Conservation (phyloP, 2,888 invertebrate species). For the Eilema caniola region DNA sequence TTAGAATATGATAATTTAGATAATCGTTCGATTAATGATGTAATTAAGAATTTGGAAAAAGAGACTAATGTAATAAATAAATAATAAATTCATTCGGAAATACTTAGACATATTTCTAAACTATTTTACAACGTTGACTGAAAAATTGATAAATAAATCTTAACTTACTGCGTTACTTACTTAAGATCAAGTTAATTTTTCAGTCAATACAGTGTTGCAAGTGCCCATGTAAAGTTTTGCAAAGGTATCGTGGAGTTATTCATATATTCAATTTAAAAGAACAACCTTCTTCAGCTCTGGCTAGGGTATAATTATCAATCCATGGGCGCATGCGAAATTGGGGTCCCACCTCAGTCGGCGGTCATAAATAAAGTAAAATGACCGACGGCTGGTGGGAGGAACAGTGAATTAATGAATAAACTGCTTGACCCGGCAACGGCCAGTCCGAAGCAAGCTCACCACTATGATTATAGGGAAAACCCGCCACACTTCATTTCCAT, state of each 20-base stretch:
- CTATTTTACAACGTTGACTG: no score
- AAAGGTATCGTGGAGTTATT: conserved; percentile 49
- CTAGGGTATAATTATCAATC: conserved; percentile 85
- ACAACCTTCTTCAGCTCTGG: conserved; percentile 78
- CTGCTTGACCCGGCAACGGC: conserved; percentile 51
- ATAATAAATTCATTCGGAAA: no score
- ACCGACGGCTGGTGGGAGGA: conserved; percentile 81
- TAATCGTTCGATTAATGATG: no score
- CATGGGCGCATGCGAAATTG: conserved; percentile 85
- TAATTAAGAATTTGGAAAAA: no score
- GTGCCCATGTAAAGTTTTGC: conserved; percentile 26
- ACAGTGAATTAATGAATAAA: conserved; percentile 82
- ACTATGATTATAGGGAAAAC: conserved; percentile 29
- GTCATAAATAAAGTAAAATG: conserved; percentile 85
- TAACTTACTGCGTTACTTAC: not conserved
- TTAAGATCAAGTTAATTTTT: not conserved
- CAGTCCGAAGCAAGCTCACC: conserved; percentile 33
- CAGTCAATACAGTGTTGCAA: not conserved
- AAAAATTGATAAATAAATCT: not conserved
- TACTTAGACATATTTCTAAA: no score
- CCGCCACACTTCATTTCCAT: conserved; percentile 30
- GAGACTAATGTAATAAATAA: no score
- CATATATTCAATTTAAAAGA: conserved; percentile 79
- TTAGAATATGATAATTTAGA: no score
- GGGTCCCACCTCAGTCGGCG: conserved; percentile 84